Conservation (phyloP, 2,797 vertebrate genomes). For the Melanotaenia trifasciata region DNA sequence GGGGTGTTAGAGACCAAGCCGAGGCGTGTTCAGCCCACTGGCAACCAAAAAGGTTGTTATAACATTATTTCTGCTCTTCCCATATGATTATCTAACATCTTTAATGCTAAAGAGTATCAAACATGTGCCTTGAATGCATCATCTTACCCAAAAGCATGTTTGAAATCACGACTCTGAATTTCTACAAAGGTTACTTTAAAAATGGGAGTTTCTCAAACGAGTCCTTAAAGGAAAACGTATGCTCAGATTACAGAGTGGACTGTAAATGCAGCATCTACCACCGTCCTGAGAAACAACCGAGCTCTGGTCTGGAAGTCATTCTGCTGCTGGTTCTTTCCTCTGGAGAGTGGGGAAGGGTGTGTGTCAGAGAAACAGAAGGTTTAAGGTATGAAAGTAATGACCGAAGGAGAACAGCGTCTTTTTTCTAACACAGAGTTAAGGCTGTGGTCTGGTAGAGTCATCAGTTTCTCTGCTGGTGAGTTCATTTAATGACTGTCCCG, state of each 20-base stretch:
- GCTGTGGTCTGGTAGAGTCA: constrained; percentile 64
- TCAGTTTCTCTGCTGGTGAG: constrained; percentile 64
- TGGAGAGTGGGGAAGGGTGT: constrained; percentile 19
- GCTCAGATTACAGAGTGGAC: constrained; percentile 37
- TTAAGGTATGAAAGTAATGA: constrained; percentile 40
- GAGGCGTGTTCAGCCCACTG: too few relatives aligned
- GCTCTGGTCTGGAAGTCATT: constrained; percentile 60
- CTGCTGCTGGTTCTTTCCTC: constrained; percentile 34
- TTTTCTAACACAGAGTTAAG: not conserved
- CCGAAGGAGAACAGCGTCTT: constrained; percentile 50
- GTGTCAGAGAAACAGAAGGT: constrained; percentile 1
- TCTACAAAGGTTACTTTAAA: too few relatives aligned
- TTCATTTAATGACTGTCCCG: constrained; percentile 72
- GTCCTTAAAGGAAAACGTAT: constrained; percentile 35
- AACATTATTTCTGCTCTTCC: too few relatives aligned
- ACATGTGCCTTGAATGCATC: too few relatives aligned
- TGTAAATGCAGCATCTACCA: constrained; percentile 27
- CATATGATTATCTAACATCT: too few relatives aligned
- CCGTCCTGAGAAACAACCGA: constrained; percentile 51
- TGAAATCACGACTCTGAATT: too few relatives aligned
- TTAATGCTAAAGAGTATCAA: too few relatives aligned
- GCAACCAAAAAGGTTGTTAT: too few relatives aligned
- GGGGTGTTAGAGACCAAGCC: too few relatives aligned
- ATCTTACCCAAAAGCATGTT: too few relatives aligned
- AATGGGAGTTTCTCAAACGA: too few relatives aligned